phyloP scores from a whole-genome alignment of 2,888 invertebrate genomes.

The Didymodactylos carnosus region DNA sequence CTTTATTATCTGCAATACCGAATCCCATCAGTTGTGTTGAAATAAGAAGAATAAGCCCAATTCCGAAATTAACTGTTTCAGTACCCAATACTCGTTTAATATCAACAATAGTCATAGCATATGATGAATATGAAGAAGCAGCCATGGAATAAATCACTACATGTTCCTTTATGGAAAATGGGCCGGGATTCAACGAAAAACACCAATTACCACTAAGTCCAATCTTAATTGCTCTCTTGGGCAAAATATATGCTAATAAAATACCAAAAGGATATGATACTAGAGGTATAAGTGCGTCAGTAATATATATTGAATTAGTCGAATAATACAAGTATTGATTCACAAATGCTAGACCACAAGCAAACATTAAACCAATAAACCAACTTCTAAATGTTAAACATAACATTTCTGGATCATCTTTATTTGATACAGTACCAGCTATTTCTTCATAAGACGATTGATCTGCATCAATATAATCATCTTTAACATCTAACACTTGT shows the following conservation, averaged over 20 bases:
- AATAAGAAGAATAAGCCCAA: too few species aligned
- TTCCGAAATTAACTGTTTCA: too few species aligned
- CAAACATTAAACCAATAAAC: background rate
- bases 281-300: background rate
- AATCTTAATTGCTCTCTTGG: background rate
- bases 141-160: background rate
- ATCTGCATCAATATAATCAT: background rate
- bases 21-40: too few species aligned
- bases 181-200: background rate
- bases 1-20: too few species aligned
- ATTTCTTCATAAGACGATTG: background rate
- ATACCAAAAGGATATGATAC: background rate
- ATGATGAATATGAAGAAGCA: background rate
- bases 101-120: too few species aligned
- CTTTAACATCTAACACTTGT: too few species aligned
- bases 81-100: too few species aligned
- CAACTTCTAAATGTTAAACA: background rate
- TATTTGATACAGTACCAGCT: background rate
- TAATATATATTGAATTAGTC: background rate
- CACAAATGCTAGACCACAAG: background rate
- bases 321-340: background rate
- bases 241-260: background rate
- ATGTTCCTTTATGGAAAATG: background rate
- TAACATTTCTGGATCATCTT: background rate
- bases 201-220: too few species aligned